Conservation (phyloP, 2,797 vertebrate genomes). For the Huso huso region DNA sequence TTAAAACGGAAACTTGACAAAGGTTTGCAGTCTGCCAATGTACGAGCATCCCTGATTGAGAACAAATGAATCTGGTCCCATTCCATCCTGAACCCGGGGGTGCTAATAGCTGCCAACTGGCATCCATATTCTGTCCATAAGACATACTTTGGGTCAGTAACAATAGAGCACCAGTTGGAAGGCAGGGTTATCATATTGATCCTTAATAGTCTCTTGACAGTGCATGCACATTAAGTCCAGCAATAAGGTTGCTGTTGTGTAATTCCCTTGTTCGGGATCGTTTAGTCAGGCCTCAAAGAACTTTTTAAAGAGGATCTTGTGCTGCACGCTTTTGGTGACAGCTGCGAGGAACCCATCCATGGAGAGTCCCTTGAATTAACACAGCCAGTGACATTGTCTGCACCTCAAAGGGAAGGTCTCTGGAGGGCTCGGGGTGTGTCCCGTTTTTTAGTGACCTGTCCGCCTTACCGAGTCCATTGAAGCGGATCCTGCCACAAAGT, state of each 20-base stretch:
- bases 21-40: too few relatives aligned
- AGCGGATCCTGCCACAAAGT: slow-evolving; percentile 51
- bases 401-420: slow-evolving; percentile 11
- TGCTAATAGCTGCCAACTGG: too few relatives aligned
- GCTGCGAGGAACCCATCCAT: slow-evolving; percentile 34
- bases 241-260: slow-evolving; percentile 27
- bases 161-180: slow-evolving; percentile 49
- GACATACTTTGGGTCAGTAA: slow-evolving; percentile 20
- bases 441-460: slow-evolving; percentile 51
- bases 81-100: too few relatives aligned
- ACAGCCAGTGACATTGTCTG: slow-evolving; percentile 12
- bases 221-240: not conserved
- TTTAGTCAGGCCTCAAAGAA: slow-evolving; percentile 8
- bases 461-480: slow-evolving; percentile 54
- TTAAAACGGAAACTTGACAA: too few relatives aligned
- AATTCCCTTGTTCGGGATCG: slow-evolving; percentile 42
- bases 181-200: slow-evolving; percentile 29
- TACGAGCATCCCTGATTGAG: too few relatives aligned
- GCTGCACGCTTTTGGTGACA: slow-evolving; percentile 36
- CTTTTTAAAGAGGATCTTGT: slow-evolving; percentile 38
- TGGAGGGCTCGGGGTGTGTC: slow-evolving; percentile 12
- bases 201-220: slow-evolving; percentile 24
- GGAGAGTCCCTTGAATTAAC: slow-evolving; percentile 18
- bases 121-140: too few relatives aligned
- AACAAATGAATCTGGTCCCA: too few relatives aligned